Conservation (phyloP, 2,888 invertebrate genomes). For the Schizaphis graminum region DNA sequence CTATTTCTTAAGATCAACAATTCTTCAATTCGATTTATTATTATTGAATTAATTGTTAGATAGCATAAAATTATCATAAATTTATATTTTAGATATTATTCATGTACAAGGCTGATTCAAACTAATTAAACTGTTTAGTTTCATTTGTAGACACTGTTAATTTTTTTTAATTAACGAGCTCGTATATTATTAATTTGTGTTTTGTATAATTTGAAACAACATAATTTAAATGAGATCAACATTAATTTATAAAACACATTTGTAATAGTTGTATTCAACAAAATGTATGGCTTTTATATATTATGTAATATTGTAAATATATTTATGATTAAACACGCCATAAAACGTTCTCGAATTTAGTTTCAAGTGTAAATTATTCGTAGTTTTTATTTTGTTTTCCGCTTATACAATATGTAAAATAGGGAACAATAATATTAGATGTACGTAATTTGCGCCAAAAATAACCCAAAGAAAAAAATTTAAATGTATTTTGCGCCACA, state of each 20-base stretch:
- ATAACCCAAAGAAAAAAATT: no score
- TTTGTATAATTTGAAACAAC: not conserved
- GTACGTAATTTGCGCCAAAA: no score
- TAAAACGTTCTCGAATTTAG: not conserved
- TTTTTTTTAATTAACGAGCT: constrained; percentile 5
- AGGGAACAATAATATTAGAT: not conserved
- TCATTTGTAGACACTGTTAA: not conserved
- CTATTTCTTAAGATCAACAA: not conserved
- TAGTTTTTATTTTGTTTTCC: not conserved
- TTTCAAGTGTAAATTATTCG: not conserved
- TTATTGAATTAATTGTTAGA: not conserved
- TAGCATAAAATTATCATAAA: not conserved
- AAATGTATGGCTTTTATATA: not conserved
- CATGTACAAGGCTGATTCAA: not conserved
- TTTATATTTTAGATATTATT: not conserved
- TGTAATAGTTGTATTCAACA: not conserved
- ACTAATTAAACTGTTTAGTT: constrained; percentile 4
- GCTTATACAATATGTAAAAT: not conserved
- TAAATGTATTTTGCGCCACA: no score
- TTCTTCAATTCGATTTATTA: not conserved
- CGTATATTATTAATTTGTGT: not conserved
- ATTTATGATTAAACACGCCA: not conserved
- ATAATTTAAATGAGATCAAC: not conserved
- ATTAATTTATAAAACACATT: not conserved
- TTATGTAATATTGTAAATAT: not conserved